Percentiles rank a stretch among this genome's conserved stretches.
phyloP scores from a whole-genome alignment of 2,888 invertebrate species.

The Xylota segnis region DNA sequence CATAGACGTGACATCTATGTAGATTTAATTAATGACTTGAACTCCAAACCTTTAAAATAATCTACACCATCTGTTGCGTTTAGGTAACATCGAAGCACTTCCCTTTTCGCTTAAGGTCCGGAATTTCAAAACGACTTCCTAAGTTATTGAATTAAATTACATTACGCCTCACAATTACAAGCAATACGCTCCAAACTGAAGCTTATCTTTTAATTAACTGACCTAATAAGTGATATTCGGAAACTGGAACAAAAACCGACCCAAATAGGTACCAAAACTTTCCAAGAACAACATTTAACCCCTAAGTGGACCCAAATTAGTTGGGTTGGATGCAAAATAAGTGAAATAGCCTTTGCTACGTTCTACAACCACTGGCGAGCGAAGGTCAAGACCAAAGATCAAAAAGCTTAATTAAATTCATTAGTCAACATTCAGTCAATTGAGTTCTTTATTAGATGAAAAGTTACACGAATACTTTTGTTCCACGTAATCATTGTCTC shows the following conservation, averaged over 20 bases:
- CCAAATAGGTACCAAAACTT: background rate
- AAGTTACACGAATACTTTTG: slow-evolving; percentile 1
- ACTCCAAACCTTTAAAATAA: too few relatives aligned
- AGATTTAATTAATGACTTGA: too few relatives aligned
- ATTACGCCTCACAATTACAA: too few relatives aligned
- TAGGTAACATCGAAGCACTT: too few relatives aligned
- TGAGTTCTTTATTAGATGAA: slow-evolving; percentile 2
- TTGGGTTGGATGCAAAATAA: background rate
- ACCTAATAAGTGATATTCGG: background rate
- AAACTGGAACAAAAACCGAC: background rate
- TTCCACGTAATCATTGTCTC: background rate
- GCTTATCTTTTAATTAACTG: background rate
- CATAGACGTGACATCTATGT: too few relatives aligned
- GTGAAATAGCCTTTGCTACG: background rate
- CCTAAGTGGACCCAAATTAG: slow-evolving; percentile 2
- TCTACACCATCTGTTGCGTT: too few relatives aligned
- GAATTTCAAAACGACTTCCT: too few relatives aligned
- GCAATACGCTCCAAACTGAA: background rate
- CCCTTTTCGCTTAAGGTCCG: too few relatives aligned
- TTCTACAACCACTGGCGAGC: background rate
- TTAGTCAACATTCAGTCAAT: slow-evolving; percentile 23
- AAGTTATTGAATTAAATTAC: too few relatives aligned
- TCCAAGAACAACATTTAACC: background rate
- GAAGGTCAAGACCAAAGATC: slow-evolving; percentile 27
- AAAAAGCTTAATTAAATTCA: slow-evolving; percentile 44